Evolutionary conservation across 1,140 invertebrate species (phyloP), one percentile per base, ranked within the genome.

Genomic region (Cyphomyrmex costatus): DNA sequence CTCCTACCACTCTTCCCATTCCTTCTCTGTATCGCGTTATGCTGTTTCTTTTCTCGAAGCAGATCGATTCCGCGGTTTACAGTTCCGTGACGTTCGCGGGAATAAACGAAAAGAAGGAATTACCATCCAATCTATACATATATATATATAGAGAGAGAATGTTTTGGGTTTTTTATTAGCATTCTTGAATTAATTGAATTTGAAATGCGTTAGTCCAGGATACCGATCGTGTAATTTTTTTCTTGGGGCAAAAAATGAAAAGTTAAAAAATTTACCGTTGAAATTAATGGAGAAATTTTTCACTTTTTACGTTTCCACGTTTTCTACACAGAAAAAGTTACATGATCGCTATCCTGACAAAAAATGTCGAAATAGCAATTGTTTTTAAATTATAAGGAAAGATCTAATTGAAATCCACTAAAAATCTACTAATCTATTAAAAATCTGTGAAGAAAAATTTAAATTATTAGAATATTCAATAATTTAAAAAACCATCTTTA

Each of bases 21-120:
- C 33, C 68, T 36, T 30, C 58, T n/a, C 21, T 46, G 5, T 27
- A n/a, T 63, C 63, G 8, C 16, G 30, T 12, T 46, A 33, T 36
- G 46, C 30, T 51, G 33, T 24, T 90, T 73, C 60, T 84, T 63
- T 70, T 65, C 80, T 30, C 46, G 24, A 36, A 56, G 49, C 30
- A 74, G 61, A 89, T 90, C 79, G 86, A 90, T 90, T 82, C 3
- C 84, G 76, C 33, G n/a, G 74, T 82, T 21, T 82, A 46, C 27
- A 30, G 82, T 16, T 86, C 21, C 16, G 61, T 21, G 36, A 68
- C 33, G 21, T 68, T 68, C 19, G 65, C n/a, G 51, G 51, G 21
- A 85, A 66, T 71, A 86, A 86, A 70, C 49, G 56, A 30, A 19
- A 14, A 79, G 30, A 24, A 30, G 27, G 56, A 58, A 56, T 77